phyloP scores from a whole-genome alignment of 2,888 invertebrate genomes.

The Ennomos fuscantarius region DNA sequence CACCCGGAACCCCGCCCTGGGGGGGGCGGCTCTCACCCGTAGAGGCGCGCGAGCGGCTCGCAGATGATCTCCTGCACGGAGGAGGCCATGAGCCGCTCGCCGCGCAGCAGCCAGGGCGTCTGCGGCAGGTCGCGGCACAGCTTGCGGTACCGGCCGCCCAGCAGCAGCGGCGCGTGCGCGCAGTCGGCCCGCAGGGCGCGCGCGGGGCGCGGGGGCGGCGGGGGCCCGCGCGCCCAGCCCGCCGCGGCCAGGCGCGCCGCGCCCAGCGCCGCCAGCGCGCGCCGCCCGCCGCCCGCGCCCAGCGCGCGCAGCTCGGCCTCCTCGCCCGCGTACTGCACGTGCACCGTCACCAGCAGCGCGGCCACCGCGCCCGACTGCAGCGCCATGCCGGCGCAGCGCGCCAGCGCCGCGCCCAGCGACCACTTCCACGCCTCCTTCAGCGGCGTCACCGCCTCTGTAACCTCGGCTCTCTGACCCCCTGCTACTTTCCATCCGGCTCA shows the following conservation, averaged over 20 bases:
- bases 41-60: constrained; percentile 85
- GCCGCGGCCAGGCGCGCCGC: constrained; percentile 60
- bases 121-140: constrained; percentile 94
- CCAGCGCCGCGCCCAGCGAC: constrained; percentile 37
- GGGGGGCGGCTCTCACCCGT: constrained; percentile 76
- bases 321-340: constrained; percentile 86
- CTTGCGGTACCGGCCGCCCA: constrained; percentile 92
- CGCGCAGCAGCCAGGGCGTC: constrained; percentile 96
- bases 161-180: constrained; percentile 86
- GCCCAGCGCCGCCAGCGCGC: constrained; percentile 74
- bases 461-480: too few species aligned
- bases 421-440: constrained; percentile 94
- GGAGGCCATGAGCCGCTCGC: constrained; percentile 91
- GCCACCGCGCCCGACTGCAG: constrained; percentile 85
- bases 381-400: constrained; percentile 25
- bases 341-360: constrained; percentile 86
- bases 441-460: constrained; percentile 73
- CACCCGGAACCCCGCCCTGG: not conserved
- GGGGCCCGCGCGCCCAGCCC: constrained; percentile 67
- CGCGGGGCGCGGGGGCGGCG: constrained; percentile 66
- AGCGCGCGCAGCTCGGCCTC: constrained; percentile 57
- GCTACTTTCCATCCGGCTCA: too few species aligned
- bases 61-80: constrained; percentile 96
- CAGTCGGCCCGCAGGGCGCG: constrained; percentile 75
- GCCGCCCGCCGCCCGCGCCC: constrained; percentile 61